phyloP scores from a whole-genome alignment of 2,113 vertebrate species.

The Salvelinus sp. region DNA sequence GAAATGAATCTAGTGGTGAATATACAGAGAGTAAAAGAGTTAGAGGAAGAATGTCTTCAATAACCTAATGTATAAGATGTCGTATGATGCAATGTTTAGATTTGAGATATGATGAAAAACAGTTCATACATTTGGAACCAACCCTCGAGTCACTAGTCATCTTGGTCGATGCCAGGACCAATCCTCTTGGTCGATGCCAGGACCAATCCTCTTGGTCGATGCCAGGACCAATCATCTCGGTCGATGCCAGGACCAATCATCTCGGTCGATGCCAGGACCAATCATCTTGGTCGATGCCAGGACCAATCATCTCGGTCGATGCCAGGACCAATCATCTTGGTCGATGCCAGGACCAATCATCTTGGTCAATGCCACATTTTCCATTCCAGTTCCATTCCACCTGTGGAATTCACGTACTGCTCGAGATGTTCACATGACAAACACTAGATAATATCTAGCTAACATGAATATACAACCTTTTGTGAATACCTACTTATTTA shows the following conservation, averaged over 20 bases:
- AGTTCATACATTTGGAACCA: background rate
- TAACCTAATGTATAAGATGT: background rate
- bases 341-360: no score
- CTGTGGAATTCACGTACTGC: constrained; percentile 25
- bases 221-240: no score
- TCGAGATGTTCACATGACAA: constrained; percentile 26
- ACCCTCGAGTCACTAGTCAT: no score
- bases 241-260: no score
- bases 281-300: no score
- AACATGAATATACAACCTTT: constrained; percentile 21
- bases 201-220: no score
- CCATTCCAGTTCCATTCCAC: constrained; percentile 17
- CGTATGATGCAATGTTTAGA: background rate
- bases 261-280: no score
- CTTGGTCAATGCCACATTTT: background rate
- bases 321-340: no score
- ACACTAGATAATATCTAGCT: constrained; percentile 28
- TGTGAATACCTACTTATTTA: constrained; percentile 13
- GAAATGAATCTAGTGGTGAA: constrained; percentile 35
- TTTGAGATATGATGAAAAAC: background rate
- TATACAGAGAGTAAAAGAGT: no score
- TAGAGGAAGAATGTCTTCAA: background rate
- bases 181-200: no score
- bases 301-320: no score
- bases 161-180: no score